phyloP scores from a whole-genome alignment of 1,140 invertebrate genomes.

The Nasonia giraulti region DNA sequence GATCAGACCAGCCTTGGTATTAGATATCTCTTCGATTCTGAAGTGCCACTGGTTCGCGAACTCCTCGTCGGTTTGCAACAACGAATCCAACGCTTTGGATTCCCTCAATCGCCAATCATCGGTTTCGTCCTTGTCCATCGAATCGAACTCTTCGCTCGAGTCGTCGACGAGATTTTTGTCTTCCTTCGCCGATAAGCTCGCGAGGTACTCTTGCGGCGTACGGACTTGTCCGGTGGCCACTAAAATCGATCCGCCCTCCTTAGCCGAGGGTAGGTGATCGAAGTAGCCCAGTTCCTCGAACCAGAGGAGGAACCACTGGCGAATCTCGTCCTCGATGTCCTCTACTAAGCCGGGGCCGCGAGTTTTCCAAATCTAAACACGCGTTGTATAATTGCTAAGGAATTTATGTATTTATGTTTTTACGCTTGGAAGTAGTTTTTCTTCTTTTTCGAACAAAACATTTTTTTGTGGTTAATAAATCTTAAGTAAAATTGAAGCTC shows the following conservation, averaged over 20 bases:
- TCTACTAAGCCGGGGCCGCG: constrained; percentile 78
- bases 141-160: constrained; percentile 38
- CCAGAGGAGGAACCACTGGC: constrained; percentile 80
- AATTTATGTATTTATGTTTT: no score
- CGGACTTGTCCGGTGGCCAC: constrained; percentile 75
- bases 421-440: no score
- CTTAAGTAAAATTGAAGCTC: no score
- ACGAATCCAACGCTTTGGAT: constrained; percentile 62
- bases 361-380: constrained; percentile 68
- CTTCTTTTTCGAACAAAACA: no score
- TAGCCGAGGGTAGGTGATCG: constrained; percentile 73
- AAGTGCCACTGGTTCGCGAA: constrained; percentile 73
- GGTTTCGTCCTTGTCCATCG: not conserved
- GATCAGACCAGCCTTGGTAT: not conserved
- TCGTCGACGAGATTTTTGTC: constrained; percentile 55
- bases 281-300: constrained; percentile 74
- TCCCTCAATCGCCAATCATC: constrained; percentile 63
- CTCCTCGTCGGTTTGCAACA: constrained; percentile 67
- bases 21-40: constrained; percentile 57
- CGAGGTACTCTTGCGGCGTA: constrained; percentile 74
- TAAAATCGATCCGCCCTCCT: constrained; percentile 75
- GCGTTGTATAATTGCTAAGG: no score
- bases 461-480: no score
- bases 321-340: constrained; percentile 81
- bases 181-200: constrained; percentile 54